Percentiles rank a stretch among this genome's conserved stretches.
These are phyloP conservation scores for Chaetura pelagica DNA, from an alignment of 2,113 vertebrate species.

Conservation along the genomic window DNA sequence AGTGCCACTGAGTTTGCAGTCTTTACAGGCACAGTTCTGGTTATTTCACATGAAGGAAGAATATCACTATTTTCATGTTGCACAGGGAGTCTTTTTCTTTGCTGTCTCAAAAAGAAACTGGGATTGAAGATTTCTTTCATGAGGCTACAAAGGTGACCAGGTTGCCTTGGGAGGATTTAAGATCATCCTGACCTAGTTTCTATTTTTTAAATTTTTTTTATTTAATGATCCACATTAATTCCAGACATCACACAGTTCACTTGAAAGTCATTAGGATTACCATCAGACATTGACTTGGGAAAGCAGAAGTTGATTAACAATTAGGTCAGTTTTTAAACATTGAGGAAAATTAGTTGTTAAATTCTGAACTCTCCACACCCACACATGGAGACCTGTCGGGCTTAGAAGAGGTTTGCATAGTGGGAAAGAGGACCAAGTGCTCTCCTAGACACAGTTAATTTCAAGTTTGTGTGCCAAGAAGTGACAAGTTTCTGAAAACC, in stretches of 20 bases:
- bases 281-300: neutral
- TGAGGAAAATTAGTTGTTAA: neutral
- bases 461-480: neutral
- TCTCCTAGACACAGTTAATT: neutral
- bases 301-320: neutral
- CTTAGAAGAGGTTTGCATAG: neutral
- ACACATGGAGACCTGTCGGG: rapidly evolving
- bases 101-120: neutral
- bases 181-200: neutral
- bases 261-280: neutral
- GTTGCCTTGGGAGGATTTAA: neutral
- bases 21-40: neutral
- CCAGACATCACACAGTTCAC: neutral
- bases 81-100: neutral
- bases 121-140: neutral
- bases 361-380: neutral
- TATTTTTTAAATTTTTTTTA: neutral
- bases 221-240: neutral
- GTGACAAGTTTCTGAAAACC: neutral
- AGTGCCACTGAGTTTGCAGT: neutral
- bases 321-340: neutral
- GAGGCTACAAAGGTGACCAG: neutral
- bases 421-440: neutral
- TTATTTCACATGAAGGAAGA: neutral
- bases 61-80: neutral